Conservation (phyloP, 2,113 vertebrate species). For the Pavo muticus region DNA sequence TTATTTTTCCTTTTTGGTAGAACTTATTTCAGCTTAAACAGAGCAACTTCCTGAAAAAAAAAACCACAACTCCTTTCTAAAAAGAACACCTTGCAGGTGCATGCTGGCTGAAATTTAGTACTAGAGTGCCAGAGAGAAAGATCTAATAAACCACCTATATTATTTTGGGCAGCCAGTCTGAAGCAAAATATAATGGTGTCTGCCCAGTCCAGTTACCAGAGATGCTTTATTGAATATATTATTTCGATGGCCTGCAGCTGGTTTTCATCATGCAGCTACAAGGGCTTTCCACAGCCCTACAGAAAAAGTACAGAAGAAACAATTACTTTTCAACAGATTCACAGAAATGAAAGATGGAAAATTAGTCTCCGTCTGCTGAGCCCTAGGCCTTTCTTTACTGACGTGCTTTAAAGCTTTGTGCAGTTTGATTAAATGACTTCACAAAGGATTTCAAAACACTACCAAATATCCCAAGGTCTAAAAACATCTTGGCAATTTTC, state of each 20-base stretch:
- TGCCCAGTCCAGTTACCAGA: not conserved
- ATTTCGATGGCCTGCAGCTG: slow-evolving; percentile 41
- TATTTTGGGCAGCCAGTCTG: slow-evolving; percentile 24
- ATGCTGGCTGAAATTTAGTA: not conserved
- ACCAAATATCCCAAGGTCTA: not conserved
- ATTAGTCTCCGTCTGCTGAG: not conserved
- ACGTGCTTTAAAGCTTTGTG: not conserved
- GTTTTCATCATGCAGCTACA: slow-evolving; percentile 37
- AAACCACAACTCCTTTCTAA: not conserved
- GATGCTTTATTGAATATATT: slow-evolving; percentile 24
- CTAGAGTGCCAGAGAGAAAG: not conserved
- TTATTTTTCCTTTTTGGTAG: not conserved
- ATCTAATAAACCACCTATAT: slow-evolving; percentile 7
- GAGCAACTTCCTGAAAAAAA: not conserved
- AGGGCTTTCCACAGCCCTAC: slow-evolving; percentile 43
- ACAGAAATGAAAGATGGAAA: slow-evolving; percentile 28
- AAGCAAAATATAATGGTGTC: not conserved
- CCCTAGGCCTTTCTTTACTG: not conserved
- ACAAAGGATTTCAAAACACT: slow-evolving; percentile 11
- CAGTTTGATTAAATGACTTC: not conserved
- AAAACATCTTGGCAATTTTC: not conserved
- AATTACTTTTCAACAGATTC: slow-evolving; percentile 53
- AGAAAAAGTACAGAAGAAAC: slow-evolving; percentile 37
- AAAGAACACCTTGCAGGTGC: not conserved
- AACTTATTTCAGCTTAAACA: not conserved